A percentile compares a stretch with the other conserved stretches of the same genome.
phyloP scores from a whole-genome alignment of 1,140 invertebrate genomes.

The Bombus polaris region DNA sequence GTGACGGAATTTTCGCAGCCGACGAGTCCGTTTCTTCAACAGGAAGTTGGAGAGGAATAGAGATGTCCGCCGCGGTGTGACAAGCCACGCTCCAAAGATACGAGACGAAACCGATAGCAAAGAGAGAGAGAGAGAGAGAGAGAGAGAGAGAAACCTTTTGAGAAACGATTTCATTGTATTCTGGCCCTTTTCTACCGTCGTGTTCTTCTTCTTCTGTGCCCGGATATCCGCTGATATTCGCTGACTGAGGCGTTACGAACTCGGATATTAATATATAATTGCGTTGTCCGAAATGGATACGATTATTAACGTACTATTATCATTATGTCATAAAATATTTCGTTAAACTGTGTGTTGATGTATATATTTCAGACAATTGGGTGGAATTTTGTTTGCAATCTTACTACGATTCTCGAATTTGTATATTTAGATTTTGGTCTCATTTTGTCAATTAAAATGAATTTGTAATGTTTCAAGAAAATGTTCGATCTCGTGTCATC shows the following conservation, averaged over 20 bases:
- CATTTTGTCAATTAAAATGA: too few species aligned
- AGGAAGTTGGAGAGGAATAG: constrained; percentile 23
- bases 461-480: too few species aligned
- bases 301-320: neutral
- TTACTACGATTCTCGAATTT: too few species aligned
- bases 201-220: neutral
- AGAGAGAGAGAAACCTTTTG: constrained; percentile 1
- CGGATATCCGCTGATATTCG: constrained; percentile 9
- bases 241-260: too few species aligned
- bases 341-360: too few species aligned
- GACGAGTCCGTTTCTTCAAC: neutral
- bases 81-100: constrained; percentile 26
- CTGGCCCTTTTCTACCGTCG: neutral
- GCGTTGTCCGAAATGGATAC: neutral
- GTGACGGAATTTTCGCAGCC: constrained; percentile 46
- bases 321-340: too few species aligned
- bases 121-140: neutral
- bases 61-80: constrained; percentile 31
- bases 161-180: constrained; percentile 40
- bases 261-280: constrained; percentile 8
- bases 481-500: neutral
- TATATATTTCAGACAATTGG: too few species aligned
- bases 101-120: constrained; percentile 24
- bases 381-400: too few species aligned
- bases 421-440: neutral